Conservation (phyloP, 1,140 invertebrate genomes). For the Temnothorax curvispinosus region DNA sequence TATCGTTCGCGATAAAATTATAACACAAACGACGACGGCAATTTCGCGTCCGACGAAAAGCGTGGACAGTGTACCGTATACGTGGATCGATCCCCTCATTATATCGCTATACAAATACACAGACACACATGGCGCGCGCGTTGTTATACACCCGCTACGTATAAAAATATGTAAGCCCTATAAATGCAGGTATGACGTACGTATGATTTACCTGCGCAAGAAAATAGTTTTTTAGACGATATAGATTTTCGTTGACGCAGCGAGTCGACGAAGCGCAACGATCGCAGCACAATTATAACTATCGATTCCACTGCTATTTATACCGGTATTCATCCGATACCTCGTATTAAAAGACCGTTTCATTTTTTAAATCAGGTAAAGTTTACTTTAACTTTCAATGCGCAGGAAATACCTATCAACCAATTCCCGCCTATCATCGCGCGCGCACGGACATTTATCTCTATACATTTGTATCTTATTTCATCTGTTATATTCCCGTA, state of each 20-base stretch:
- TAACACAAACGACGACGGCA: neutral
- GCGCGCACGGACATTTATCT: neutral
- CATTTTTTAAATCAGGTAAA: conserved; percentile 12
- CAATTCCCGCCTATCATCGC: neutral
- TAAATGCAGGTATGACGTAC: conserved; percentile 39
- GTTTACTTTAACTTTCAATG: neutral
- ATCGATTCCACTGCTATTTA: conserved; percentile 49
- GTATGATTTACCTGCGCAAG: conserved; percentile 34
- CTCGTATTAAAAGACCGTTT: conserved; percentile 25
- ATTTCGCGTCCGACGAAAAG: neutral
- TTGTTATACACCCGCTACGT: neutral
- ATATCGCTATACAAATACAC: neutral
- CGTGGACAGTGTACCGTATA: neutral
- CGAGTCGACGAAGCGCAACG: conserved; percentile 45
- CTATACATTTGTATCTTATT: neutral
- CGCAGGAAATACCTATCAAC: neutral
- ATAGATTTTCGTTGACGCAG: conserved; percentile 49
- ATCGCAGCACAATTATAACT: conserved; percentile 46
- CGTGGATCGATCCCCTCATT: conserved; percentile 34
- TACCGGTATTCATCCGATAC: neutral
- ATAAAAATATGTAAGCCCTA: conserved; percentile 37
- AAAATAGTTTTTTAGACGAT: conserved; percentile 44
- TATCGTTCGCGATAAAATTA: neutral
- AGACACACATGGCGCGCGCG: neutral
- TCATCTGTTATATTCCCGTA: neutral